Evolutionary conservation across 2,113 vertebrate species (phyloP), one percentile per base, ranked within the genome.

Genomic region (Urocolius indicus): DNA sequence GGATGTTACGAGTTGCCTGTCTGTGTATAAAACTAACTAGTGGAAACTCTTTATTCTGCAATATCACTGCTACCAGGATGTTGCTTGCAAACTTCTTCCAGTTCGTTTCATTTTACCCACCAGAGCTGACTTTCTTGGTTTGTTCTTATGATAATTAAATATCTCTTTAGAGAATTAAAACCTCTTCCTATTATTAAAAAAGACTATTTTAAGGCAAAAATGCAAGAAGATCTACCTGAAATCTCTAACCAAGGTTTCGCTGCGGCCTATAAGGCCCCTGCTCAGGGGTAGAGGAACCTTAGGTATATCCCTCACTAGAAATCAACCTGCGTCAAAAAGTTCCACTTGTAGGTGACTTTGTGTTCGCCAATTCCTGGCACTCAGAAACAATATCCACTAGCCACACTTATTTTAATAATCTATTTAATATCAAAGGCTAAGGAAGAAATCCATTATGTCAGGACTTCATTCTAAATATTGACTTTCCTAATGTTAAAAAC

Each of bases 11-110:
- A 65, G 30, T 69, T 69, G 10, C 6, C 68, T 89, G 23, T 45
- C 19, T 0, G 0, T 29, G 16, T 61, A 76, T 7, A 77, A 69
- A 76, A 32, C n/a, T 20, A 76, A 32, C n/a, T 20, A 68, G 12
- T 38, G 5, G 12, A 18, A 80, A 66, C 16, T 45, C 7, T 67
- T 29, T 74, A 17, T 45, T 67, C 30, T 67, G 9, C 1, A 3
- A 15, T 32, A 76, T 75, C 8, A 26, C 4, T 30, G 8, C 5
- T 2, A 4, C 5, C 18, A 57, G 23, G 12, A 48, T 41, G 49
- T 38, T 82, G n/a, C n/a, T 87, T 72, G 48, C 45, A 63, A 74
- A 43, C 15, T 75, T 93, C 9, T 87, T 65, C 10, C 19, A 55
- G 29, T 62, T 19, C 32, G 21, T 57, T 68, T 23, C 0, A 2